Evolutionary conservation across 2,888 invertebrate genomes (phyloP), one percentile per base, ranked within the genome.

Genomic region (Ptychoptera albimana): DNA sequence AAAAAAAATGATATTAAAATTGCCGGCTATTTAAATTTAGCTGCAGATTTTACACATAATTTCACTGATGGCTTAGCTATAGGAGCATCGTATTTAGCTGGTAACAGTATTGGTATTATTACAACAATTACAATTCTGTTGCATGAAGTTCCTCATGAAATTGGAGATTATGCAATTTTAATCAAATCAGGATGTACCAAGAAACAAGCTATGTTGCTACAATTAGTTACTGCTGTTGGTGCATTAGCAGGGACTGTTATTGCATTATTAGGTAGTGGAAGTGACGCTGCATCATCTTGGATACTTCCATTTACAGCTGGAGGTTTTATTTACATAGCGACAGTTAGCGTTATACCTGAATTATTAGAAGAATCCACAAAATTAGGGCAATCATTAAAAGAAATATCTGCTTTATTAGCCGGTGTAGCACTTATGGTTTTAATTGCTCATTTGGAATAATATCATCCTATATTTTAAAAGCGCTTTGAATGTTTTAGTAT

Each of bases 321-420:
- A 50, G 94, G 98, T n/a, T 99, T 99, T 61, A 98, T 99, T 62
- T 99, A 99, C 64, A 97, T 99, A 55, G 98, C 98, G 14, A 91
- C 97, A 13, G 98, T 99, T 0, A 96, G 96, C 50, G 93, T 99
- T 15, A 87, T 99, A 59, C 98, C 98, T 8, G 97, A 98, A 67
- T 72, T 99, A 39, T 70, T 99, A 51, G 86, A 88, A 60, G 91
- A 93, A 57, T 75, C 79, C n/a, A 78, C 76, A 5, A 86, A 82
- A 57, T 73, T 93, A 44, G 74, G 78, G 58, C 94, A 97, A 60
- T 91, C 91, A 37, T 68, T 94, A 8, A 84, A 86, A 63, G 96
- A 97, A 73, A 85, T 96, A 48, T 55, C 79, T 39, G 92, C 94
- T 23, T 69, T 97, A 51, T 66, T 96, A 37, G 73, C 82, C 46